Percentiles rank a stretch among this genome's conserved stretches.
Evolutionary conservation across 1,140 invertebrate species (phyloP).

Genomic region (Dinothrombium tinctorium): DNA sequence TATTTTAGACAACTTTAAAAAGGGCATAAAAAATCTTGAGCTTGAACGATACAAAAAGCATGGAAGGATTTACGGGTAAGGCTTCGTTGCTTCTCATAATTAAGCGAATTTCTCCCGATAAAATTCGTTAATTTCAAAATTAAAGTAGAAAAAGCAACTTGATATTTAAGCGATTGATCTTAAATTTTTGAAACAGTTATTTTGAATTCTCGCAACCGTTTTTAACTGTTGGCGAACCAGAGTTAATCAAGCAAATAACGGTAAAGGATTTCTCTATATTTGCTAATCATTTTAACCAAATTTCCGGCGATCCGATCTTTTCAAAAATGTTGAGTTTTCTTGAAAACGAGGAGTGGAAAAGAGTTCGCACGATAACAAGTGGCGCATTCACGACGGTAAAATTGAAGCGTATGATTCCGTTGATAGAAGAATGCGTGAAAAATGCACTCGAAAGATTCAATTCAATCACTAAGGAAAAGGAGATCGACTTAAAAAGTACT

Average conservation of each 20-base stretch:
- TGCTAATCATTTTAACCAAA: background rate
- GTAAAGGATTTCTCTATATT: constrained; percentile 15
- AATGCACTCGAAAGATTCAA: background rate
- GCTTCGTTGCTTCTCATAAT: background rate
- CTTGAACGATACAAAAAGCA: background rate
- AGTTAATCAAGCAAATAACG: constrained; percentile 10
- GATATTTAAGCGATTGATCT: background rate
- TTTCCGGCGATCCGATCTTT: background rate
- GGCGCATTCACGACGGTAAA: constrained; percentile 31
- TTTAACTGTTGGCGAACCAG: constrained; percentile 11
- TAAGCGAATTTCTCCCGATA: background rate
- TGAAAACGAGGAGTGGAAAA: constrained; percentile 26
- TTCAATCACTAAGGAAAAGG: background rate
- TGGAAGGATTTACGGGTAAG: background rate
- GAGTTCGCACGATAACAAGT: constrained; percentile 26
- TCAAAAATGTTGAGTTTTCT: background rate
- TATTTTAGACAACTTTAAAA: background rate
- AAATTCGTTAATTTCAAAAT: background rate
- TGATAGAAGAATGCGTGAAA: background rate
- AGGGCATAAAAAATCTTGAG: background rate
- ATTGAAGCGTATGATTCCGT: constrained; percentile 28
- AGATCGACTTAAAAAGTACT: constrained; percentile 1
- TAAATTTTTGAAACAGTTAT: background rate
- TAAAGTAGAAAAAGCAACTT: no score
- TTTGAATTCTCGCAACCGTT: background rate